phyloP scores from a whole-genome alignment of 1,140 invertebrate species.

The Sweltsa coloradensis region DNA sequence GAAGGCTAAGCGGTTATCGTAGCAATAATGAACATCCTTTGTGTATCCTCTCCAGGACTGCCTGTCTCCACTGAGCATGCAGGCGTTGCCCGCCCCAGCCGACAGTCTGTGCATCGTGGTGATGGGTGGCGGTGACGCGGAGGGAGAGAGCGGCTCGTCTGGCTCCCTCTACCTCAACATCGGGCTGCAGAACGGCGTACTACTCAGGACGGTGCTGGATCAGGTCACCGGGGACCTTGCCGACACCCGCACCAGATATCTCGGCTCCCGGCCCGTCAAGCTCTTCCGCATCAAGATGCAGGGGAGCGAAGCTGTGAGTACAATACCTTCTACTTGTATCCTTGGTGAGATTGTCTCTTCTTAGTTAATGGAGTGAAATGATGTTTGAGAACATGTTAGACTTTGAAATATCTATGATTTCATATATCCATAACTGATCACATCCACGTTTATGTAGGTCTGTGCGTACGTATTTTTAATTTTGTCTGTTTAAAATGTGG shows the following conservation, averaged over 20 bases:
- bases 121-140: slow-evolving; percentile 59
- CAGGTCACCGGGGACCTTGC: slow-evolving; percentile 93
- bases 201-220: slow-evolving; percentile 91
- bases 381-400: too few species aligned
- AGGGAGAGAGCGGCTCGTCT: slow-evolving; percentile 39
- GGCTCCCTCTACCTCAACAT: slow-evolving; percentile 92
- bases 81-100: slow-evolving; percentile 89
- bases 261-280: slow-evolving; percentile 91
- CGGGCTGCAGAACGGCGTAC: slow-evolving; percentile 92
- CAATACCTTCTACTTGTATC: not conserved
- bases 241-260: slow-evolving; percentile 91
- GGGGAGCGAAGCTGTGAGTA: slow-evolving; percentile 80
- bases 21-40: too few species aligned
- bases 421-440: too few species aligned
- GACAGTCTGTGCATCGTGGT: slow-evolving; percentile 97
- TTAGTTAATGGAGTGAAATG: too few species aligned
- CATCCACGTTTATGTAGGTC: too few species aligned
- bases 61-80: slow-evolving; percentile 86
- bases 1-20: too few species aligned
- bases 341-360: too few species aligned
- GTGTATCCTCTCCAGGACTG: slow-evolving; percentile 51
- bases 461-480: too few species aligned
- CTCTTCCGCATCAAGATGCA: slow-evolving; percentile 92
- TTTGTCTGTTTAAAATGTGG: too few species aligned
- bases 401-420: too few species aligned